These are phyloP conservation scores for Lethenteron reissneri DNA, from an alignment of 2,113 vertebrate species.

Conservation along the genomic window DNA sequence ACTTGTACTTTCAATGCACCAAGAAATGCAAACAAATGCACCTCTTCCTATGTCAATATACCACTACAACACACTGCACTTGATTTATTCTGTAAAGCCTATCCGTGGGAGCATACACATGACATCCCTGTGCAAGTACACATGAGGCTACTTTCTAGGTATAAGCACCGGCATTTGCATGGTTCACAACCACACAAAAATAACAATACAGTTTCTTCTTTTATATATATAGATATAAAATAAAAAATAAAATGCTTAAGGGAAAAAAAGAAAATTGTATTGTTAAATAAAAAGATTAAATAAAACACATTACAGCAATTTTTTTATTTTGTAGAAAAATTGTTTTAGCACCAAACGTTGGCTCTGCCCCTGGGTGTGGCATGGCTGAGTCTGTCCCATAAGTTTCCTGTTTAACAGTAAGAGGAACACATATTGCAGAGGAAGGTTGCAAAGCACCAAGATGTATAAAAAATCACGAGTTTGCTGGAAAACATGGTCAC, in stretches of 20 bases:
- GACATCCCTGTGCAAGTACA: conserved; percentile 2
- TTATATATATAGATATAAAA: no score
- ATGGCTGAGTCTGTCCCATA: no score
- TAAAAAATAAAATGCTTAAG: neutral
- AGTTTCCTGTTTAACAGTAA: no score
- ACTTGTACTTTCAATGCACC: conserved; percentile 1
- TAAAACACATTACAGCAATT: conserved; percentile 6
- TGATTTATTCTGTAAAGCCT: neutral
- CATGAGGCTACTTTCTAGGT: neutral
- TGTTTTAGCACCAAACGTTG: conserved; percentile 1
- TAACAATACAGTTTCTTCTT: neutral
- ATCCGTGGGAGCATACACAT: neutral
- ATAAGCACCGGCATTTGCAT: neutral
- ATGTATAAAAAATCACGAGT: no score
- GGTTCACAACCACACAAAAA: conserved; percentile 4
- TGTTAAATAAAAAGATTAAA: neutral
- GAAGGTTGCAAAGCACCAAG: no score
- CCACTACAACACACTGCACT: conserved; percentile 6
- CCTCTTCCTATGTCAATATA: conserved; percentile 2
- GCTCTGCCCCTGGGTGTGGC: no score
- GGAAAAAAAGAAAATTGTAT: conserved; percentile 1
- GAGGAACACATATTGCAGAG: no score
- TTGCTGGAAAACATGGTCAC: no score
- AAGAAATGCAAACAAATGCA: neutral
- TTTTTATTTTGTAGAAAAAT: neutral